Conservation (phyloP, 2,888 invertebrate genomes). For the Imbricaverruca yamaguchii region DNA sequence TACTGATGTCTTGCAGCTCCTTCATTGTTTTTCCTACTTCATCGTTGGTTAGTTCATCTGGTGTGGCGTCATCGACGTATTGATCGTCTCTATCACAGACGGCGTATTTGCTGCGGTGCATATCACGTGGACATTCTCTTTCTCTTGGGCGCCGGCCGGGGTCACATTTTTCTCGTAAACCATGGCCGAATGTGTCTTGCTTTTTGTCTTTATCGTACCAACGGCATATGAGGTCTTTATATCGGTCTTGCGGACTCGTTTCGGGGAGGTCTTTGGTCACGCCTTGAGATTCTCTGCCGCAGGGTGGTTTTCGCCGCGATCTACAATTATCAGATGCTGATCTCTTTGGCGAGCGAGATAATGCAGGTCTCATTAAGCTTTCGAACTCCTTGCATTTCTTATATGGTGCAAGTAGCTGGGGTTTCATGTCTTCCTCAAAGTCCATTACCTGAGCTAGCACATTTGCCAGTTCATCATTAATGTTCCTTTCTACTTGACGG, state of each 20-base stretch:
- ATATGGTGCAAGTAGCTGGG: neutral
- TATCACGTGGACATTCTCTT: neutral
- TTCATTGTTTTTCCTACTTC: neutral
- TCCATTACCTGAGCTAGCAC: slow-evolving; percentile 1
- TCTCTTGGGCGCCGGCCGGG: neutral
- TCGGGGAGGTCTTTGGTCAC: neutral
- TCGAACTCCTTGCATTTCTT: slow-evolving; percentile 12
- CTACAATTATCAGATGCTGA: neutral
- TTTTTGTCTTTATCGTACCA: neutral
- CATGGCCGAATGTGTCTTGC: neutral
- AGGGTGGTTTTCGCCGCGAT: neutral
- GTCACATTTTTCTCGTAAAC: neutral
- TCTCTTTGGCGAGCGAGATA: neutral
- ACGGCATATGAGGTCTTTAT: neutral
- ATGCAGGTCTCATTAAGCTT: neutral
- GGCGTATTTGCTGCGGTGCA: neutral
- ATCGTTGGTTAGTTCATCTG: neutral
- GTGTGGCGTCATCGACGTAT: neutral
- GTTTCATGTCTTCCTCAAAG: slow-evolving; percentile 7
- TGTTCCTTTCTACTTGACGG: neutral
- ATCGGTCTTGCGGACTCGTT: neutral
- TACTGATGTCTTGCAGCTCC: slow-evolving; percentile 1
- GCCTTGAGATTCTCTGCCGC: neutral
- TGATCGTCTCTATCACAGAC: neutral
- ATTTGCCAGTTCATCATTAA: neutral